phyloP scores from a whole-genome alignment of 1,140 invertebrate species.

The Pseudomyrmex flavicornis region DNA sequence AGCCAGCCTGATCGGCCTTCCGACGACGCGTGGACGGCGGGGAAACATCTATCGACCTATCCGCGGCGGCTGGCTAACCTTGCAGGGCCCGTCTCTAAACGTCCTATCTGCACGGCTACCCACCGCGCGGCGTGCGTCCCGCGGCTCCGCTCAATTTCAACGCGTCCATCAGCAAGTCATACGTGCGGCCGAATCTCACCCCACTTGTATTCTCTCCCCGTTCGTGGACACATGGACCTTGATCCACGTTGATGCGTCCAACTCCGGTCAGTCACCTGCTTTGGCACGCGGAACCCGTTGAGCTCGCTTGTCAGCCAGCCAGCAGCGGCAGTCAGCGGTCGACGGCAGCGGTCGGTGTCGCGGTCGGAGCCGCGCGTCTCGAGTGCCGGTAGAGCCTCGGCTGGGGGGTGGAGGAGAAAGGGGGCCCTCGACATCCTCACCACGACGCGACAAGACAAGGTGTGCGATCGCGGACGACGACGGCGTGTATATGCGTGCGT shows the following conservation, averaged over 20 bases:
- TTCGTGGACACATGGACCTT: conserved; percentile 15
- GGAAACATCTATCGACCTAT: conserved; percentile 54
- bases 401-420: neutral
- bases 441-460: too few species aligned
- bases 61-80: conserved; percentile 51
- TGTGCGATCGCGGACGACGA: too few species aligned
- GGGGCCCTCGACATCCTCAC: neutral
- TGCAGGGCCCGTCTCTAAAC: conserved; percentile 52
- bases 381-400: conserved; percentile 40
- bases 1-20: conserved; percentile 34
- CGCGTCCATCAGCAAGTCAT: neutral
- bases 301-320: conserved; percentile 25
- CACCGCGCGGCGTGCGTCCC: neutral
- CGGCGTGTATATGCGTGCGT: neutral
- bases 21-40: conserved; percentile 46
- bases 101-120: conserved; percentile 19
- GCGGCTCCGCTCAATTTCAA: neutral
- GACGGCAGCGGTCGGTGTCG: conserved; percentile 35
- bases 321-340: conserved; percentile 18
- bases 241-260: conserved; percentile 58
- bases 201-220: too few species aligned
- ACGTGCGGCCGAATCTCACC: neutral
- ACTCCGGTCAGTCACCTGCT: conserved; percentile 55
- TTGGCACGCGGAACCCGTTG: conserved; percentile 53
- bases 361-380: conserved; percentile 34